Evolutionary conservation across 2,797 vertebrate genomes (phyloP), one percentile per base, ranked within the genome.

Genomic region (Phrynocephalus guinanensis): DNA sequence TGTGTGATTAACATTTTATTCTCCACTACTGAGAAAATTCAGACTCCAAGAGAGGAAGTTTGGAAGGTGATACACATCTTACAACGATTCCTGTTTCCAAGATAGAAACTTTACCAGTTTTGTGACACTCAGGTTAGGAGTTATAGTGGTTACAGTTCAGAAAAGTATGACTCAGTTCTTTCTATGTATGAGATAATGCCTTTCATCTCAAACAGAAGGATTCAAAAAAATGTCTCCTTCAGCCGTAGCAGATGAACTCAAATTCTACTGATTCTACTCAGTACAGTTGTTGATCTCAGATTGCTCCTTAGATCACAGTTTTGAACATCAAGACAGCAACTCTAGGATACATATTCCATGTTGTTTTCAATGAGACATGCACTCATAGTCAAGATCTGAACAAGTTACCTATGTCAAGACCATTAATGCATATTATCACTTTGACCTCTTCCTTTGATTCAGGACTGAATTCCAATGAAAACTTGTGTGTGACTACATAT

Each of bases 221-320:
- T 44, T 78, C 44, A 78, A 87, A 78, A 78, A 9, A 48, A 70
- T 6, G 52, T 28, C 30, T 87, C 67, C 33, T 48, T 56, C 2
- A 70, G 48, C 28, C 52, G 28, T 76, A 24, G 44, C 9, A 26
- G 73, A 33, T n/a, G 30, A 73, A 3, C 68, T 77, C 26, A 48
- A 78, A 28, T 70, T 83, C 72, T 75, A 82, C 22, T 67, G 60
- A 82, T n/a, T 48, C 16, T n/a, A 48, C 26, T 70, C 86, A 71
- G 26, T 87, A n/a, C 48, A 71, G 7, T 38, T 60, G 63, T 75
- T 44, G 38, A 84, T 16, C 30, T 44, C 44, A 82, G 11, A 84
- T n/a, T 84, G 9, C 3, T 84, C 33, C 52, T 48, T 63, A 63
- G 56, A 66, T 66, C 60, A 76, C 48, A 30, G 30, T 84, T 84